Base-by-base conservation (phyloP, 2,113 vertebrate genomes). In the Garra rufa region DNA sequence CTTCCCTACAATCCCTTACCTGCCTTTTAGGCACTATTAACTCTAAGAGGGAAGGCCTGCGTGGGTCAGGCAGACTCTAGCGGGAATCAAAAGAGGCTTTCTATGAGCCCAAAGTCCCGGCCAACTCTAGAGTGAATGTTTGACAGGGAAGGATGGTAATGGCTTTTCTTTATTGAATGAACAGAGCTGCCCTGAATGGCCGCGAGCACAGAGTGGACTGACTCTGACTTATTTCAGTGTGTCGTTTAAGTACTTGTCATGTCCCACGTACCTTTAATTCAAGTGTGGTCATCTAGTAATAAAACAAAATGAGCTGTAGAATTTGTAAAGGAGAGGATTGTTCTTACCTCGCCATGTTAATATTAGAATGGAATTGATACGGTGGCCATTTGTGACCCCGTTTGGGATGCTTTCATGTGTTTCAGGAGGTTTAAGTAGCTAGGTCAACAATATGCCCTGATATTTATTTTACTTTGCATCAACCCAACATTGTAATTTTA, bases 21-120 rank as follows among this genome's bases (percentile, higher is more conserved):
- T 89, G 85, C 46, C 87, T 91, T 82, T 83, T 76, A 85, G 88
- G 87, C 86, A 71, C 89, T 89, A 87, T 89, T 89, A 87, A 88
- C 87, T 88, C 71, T 74, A 59, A 13, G 80, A 76, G 75, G 81
- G 89, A 84, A 85, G 70, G 85, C 57, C 48, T 57, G 46, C 63
- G 55, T 14, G 85, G 84, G 84, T 90, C 90, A 91, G 9, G 43
- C 21, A 41, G 46, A 21, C 71, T 85, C 59, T 19, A 89, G 78
- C 69, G 84, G 44, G 87, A 88, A 87, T 89, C 87, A 88, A 88
- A 89, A 90, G 83, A 82, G 76, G 78, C 83, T 83, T 79, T 86
- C 85, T 88, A 83, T 74, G 74, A 90, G 84, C 30, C 24, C 26
- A 79, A 34, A 86, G 78, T 80, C 73, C 65, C 26, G 83, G 85